Evolutionary conservation across 1,140 invertebrate species (phyloP).

Genomic region (Drosophila pruinosa): DNA sequence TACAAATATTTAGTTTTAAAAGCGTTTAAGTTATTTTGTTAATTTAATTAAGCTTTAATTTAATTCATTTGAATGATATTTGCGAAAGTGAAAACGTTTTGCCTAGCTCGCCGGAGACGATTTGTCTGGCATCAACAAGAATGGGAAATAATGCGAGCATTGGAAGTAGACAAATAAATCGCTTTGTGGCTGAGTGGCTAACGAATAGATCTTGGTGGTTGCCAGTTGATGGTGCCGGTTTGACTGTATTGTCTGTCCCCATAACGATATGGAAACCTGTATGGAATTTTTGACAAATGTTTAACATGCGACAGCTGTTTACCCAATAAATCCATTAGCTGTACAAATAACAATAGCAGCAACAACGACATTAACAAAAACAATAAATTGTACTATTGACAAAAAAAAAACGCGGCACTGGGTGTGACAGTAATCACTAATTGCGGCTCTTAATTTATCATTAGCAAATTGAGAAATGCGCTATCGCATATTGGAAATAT

Average conservation of each 20-base stretch:
- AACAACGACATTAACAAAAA: slow-evolving; percentile 13
- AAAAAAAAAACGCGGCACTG: slow-evolving; percentile 44
- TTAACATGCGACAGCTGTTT: slow-evolving; percentile 74
- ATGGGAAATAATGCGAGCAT: neutral
- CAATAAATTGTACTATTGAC: slow-evolving; percentile 65
- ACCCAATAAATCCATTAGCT: slow-evolving; percentile 79
- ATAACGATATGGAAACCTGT: slow-evolving; percentile 47
- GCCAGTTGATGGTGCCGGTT: slow-evolving; percentile 19
- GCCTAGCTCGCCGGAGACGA: slow-evolving; percentile 34
- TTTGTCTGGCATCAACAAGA: slow-evolving; percentile 49
- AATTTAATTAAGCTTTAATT: neutral
- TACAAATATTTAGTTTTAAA: neutral
- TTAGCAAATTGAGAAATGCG: slow-evolving; percentile 27
- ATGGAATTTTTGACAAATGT: slow-evolving; percentile 75
- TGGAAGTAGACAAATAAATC: slow-evolving; percentile 40
- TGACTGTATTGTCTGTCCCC: slow-evolving; percentile 10
- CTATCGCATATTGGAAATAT: neutral
- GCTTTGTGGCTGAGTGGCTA: neutral
- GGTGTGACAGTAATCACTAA: slow-evolving; percentile 71
- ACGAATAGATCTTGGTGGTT: neutral
- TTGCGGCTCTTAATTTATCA: slow-evolving; percentile 62
- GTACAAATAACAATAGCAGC: slow-evolving; percentile 52
- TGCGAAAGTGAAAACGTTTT: slow-evolving; percentile 2
- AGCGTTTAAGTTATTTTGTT: neutral
- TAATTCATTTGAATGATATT: neutral